These are phyloP conservation scores for Limenitis camilla DNA, from an alignment of 2,888 invertebrate species.

Conservation along the genomic window DNA sequence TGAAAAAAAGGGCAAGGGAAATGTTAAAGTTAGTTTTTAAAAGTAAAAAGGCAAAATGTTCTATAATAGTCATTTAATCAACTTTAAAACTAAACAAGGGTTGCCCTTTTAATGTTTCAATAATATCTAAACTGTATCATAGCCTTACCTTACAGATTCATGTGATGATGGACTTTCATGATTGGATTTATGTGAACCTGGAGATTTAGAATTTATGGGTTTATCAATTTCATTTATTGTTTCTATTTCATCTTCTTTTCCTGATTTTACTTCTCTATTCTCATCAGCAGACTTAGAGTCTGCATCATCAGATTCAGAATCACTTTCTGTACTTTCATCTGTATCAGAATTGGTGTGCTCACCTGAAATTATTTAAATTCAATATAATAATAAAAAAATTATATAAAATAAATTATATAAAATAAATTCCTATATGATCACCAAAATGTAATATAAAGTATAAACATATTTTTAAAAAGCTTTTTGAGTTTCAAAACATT, in stretches of 20 bases:
- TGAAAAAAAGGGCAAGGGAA: too few relatives aligned
- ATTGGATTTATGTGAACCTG: conserved; percentile 48
- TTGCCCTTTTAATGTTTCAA: not conserved
- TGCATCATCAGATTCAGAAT: conserved; percentile 49
- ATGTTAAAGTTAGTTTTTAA: too few relatives aligned
- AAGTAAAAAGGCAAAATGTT: not conserved
- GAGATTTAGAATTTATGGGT: conserved; percentile 49
- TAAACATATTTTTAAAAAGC: too few relatives aligned
- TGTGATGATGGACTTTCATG: conserved; percentile 52
- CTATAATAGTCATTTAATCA: too few relatives aligned
- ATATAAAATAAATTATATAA: too few relatives aligned
- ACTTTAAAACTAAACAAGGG: not conserved
- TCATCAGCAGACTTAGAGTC: conserved; percentile 62
- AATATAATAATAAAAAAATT: not conserved
- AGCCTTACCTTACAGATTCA: conserved; percentile 49
- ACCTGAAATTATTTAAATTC: conserved; percentile 36
- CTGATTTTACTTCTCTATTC: conserved; percentile 45
- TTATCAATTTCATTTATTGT: conserved; percentile 39
- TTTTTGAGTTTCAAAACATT: too few relatives aligned
- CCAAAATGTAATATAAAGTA: too few relatives aligned
- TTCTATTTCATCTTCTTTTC: conserved; percentile 57
- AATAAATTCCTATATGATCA: too few relatives aligned
- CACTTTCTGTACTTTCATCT: conserved; percentile 61
- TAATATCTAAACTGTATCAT: not conserved
- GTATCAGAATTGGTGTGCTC: conserved; percentile 68